Base-by-base conservation (phyloP, 2,113 vertebrate genomes). In the Aythya baeri region DNA sequence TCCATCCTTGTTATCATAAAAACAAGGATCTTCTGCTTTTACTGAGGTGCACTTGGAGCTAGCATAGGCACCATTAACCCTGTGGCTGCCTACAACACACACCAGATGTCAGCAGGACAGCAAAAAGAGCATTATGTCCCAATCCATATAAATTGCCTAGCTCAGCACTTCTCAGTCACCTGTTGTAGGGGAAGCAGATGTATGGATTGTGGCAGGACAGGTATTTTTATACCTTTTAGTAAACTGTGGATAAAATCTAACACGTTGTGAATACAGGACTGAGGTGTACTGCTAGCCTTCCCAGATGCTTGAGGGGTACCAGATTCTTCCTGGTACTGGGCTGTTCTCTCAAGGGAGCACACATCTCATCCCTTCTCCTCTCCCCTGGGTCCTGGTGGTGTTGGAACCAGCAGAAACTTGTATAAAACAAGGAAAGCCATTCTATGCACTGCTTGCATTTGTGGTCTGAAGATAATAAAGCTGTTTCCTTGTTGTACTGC, bases 61-160 rank as follows among this genome's bases (percentile, higher is more conserved):
- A 4, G 21, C 0, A 2, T 8, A 2, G 15, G 31, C 46, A 36
- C 38, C 26, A 23, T 36, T 57, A 83, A 43, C 32, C 12, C 81
- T 46, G 10, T 38, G 70, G 54, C 63, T 86, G 54, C 22, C 80
- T 44, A 13, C 34, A 23, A 26, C 72, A 61, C 7, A 10, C 50
- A 7, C 3, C 12, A 46, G 26, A 32, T 32, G 59, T n/a, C 18
- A 68, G 25, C 27, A 57, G 49, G 31, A 46, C 3, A 32, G 27
- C 11, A 25, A 50, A 61, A 92, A 65, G 5, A 82, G 15, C 0
- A 0, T 6, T 44, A 20, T 67, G 21, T 13, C n/a, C 36, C 58
- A 50, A 59, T 23, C 25, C 29, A 43, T 59, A 61, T 10, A 34
- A 63, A 76, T 1, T 54, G 31, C 15, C 11, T n/a, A 62, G 68